Percentiles rank a stretch among this genome's conserved stretches.
Evolutionary conservation across 2,797 vertebrate species (phyloP).

Genomic region (Etheostoma perlongum): DNA sequence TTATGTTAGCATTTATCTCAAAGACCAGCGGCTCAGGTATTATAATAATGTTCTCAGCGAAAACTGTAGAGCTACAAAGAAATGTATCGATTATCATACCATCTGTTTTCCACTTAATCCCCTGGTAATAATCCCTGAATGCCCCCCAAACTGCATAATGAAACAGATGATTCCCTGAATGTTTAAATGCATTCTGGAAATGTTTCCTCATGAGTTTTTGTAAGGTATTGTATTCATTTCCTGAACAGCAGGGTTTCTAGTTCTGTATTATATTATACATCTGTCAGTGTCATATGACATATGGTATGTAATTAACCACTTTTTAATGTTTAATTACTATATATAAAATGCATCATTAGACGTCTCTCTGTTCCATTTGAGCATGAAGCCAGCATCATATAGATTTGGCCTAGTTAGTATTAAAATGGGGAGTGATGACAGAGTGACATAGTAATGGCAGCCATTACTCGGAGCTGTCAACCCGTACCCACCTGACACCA

Average conservation of each 20-base stretch:
- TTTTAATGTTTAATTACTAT: not conserved
- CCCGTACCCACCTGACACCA: constrained; percentile 39
- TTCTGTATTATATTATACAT: not conserved
- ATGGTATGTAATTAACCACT: not conserved
- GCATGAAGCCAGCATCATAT: constrained; percentile 2
- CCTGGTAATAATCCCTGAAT: not conserved
- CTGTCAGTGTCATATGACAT: not conserved
- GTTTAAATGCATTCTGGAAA: not conserved
- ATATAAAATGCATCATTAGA: not conserved
- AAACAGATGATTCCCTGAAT: not conserved
- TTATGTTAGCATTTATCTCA: too few relatives aligned
- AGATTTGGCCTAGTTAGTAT: constrained; percentile 39
- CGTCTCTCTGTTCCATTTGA: not conserved
- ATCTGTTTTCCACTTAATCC: not conserved
- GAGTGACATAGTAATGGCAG: constrained; percentile 53
- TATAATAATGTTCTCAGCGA: too few relatives aligned
- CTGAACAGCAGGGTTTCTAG: not conserved
- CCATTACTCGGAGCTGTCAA: constrained; percentile 63
- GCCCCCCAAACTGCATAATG: not conserved
- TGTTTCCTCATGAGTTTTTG: too few relatives aligned
- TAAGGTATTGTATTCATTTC: too few relatives aligned
- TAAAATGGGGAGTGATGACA: constrained; percentile 41
- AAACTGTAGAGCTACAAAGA: too few relatives aligned
- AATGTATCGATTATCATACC: not conserved
- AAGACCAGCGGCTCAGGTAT: too few relatives aligned